Base-by-base conservation (phyloP, 1,140 invertebrate species). In the Nomia melanderi region DNA sequence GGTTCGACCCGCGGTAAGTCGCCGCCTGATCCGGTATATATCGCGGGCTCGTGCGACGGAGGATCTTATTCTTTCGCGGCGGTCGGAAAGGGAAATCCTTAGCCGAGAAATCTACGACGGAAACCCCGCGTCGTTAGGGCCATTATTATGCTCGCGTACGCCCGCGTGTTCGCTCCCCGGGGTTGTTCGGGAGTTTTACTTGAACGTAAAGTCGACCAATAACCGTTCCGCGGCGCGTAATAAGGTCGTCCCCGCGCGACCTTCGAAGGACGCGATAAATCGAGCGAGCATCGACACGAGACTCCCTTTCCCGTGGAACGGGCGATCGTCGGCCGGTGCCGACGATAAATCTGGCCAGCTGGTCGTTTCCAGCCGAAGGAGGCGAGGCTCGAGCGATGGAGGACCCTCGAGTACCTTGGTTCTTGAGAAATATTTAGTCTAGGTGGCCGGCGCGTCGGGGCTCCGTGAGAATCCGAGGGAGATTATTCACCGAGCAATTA, bases 131-230 rank as follows among this genome's bases (percentile, higher is more conserved):
- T 72, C 71, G 77, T 79, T 82, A 57, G 47, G 44, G 23, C 29
- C 39, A 25, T 78, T 78, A 78, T 78, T 78, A 50, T 77, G 33
- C 41, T 25, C 56, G 67, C 67, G 54, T 70, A 25, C 70, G 59
- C 33, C 33, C 25, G 53, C 62, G 73, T 59, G n/a, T 9, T 14
- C 41, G 5, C 56, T 9, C 54, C 8, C 36, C 14, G 27, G 17
- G n/a, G 7, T 20, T 31, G 50, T 69, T 69, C 73, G 31, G 64
- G 54, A 36, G 20, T 54, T 73, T 78, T 65, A 78, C 76, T 65
- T 25, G 29, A 29, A 23, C 20, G 36, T 73, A 64, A 65, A 76
- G 39, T 39, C 54, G 25, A 11, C 66, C 59, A 65, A 76, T 65
- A 65, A 73, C 66, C 77, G 60, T 65, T 41, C 17, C 64, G 5